A percentile compares a stretch with the other conserved stretches of the same genome.
phyloP scores from a whole-genome alignment of 2,113 vertebrate genomes.

The Balaeniceps rex region DNA sequence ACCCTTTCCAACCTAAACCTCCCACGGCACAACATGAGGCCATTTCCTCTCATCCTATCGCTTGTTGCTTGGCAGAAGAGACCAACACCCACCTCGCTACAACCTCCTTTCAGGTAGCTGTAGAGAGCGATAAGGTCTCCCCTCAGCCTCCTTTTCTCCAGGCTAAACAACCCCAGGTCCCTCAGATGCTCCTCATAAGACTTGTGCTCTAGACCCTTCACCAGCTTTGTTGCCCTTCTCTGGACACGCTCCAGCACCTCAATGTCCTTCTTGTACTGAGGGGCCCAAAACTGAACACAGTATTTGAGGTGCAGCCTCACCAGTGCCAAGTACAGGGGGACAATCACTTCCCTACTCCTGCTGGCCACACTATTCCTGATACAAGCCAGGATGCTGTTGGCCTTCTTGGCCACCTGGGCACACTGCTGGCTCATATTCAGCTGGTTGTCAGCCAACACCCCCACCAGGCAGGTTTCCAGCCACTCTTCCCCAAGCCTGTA shows the following conservation, averaged over 20 bases:
- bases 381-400: not conserved
- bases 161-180: not conserved
- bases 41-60: not conserved
- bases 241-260: not conserved
- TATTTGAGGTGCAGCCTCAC: accelerated
- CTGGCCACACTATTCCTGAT: not conserved
- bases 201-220: not conserved
- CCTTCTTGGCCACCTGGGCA: not conserved
- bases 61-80: not conserved
- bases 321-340: accelerated
- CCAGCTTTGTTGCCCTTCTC: not conserved
- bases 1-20: not conserved
- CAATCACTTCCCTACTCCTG: accelerated
- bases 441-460: accelerated
- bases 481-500: not conserved
- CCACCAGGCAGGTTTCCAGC: accelerated
- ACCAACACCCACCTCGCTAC: accelerated
- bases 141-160: not conserved
- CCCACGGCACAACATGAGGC: accelerated
- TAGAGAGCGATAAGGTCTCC: not conserved
- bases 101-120: not conserved
- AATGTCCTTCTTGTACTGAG: not conserved
- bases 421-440: not conserved
- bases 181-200: not conserved
- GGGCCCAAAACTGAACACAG: not conserved